These are phyloP conservation scores for Cheilosia vulpina DNA, from an alignment of 2,888 invertebrate species.

Conservation along the genomic window DNA sequence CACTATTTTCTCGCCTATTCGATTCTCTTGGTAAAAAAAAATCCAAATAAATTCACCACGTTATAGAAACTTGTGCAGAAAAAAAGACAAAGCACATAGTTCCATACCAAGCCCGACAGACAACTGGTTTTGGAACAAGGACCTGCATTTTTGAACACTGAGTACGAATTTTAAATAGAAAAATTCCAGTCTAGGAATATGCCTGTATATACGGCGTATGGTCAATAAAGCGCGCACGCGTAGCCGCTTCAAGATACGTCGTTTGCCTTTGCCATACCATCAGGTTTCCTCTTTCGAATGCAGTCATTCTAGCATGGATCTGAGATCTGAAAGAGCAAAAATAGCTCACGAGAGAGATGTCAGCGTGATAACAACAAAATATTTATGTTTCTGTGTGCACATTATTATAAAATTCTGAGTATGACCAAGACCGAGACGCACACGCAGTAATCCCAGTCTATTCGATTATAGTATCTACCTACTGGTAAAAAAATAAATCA, in stretches of 20 bases:
- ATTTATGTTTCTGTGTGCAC: conserved; percentile 56
- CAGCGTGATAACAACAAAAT: conserved; percentile 65
- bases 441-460: conserved; percentile 28
- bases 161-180: conserved; percentile 65
- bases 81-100: conserved; percentile 28
- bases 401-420: conserved; percentile 42
- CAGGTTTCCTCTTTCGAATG: conserved; percentile 42
- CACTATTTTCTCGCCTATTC: conserved; percentile 23
- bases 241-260: conserved; percentile 39
- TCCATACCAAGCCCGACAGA: conserved; percentile 31
- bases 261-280: conserved; percentile 30
- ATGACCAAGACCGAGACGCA: conserved; percentile 26
- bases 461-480: background rate
- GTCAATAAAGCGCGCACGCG: conserved; percentile 57
- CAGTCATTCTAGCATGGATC: conserved; percentile 41
- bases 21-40: conserved; percentile 25
- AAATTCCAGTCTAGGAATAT: conserved; percentile 66
- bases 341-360: conserved; percentile 64
- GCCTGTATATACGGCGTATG: conserved; percentile 29
- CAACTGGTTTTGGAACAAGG: conserved; percentile 71
- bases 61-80: conserved; percentile 41
- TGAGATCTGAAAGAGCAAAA: conserved; percentile 40
- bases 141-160: conserved; percentile 67
- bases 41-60: conserved; percentile 41
- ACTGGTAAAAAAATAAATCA: conserved; percentile 54